phyloP scores from a whole-genome alignment of 2,113 vertebrate species.

The Perca fluviatilis region DNA sequence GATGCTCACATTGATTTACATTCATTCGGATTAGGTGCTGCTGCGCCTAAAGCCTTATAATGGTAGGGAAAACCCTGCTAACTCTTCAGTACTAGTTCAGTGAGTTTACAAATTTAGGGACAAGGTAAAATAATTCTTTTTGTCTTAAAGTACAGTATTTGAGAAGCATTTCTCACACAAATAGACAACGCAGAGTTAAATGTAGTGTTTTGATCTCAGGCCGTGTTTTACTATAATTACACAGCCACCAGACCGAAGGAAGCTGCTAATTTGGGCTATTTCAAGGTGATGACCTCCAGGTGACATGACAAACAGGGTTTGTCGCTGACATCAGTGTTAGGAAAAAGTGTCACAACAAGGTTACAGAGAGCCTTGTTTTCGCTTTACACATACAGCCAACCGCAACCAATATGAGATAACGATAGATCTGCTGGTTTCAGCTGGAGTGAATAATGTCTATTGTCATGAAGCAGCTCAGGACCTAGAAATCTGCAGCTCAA shows the following conservation, averaged over 20 bases:
- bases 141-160: no score
- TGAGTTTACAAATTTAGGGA: no score
- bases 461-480: constrained; percentile 53
- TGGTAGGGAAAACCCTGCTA: no score
- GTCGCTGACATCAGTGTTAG: constrained; percentile 19
- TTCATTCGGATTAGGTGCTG: no score
- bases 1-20: no score
- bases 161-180: no score
- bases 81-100: no score
- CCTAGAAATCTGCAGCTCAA: constrained; percentile 70
- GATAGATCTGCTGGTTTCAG: constrained; percentile 52
- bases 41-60: no score
- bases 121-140: no score
- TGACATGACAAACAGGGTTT: neutral
- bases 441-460: constrained; percentile 38
- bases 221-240: constrained; percentile 11
- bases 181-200: no score
- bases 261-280: constrained; percentile 35
- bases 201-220: neutral
- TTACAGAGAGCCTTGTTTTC: constrained; percentile 26
- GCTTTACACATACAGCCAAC: constrained; percentile 55
- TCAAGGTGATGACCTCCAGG: constrained; percentile 59
- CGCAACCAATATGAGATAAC: constrained; percentile 63
- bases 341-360: constrained; percentile 23
- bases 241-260: neutral